phyloP scores from a whole-genome alignment of 2,797 vertebrate species.

The Synanceia verrucosa region DNA sequence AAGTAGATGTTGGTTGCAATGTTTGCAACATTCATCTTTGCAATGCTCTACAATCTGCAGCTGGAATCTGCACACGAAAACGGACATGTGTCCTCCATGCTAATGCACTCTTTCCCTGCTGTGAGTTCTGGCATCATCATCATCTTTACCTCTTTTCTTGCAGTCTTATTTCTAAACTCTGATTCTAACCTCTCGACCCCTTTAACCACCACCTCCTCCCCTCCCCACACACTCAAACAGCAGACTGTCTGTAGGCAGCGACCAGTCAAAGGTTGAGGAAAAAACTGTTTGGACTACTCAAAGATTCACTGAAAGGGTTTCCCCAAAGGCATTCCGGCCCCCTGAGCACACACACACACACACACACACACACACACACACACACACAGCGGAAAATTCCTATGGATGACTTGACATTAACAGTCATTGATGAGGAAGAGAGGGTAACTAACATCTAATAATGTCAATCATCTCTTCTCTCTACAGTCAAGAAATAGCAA shows the following conservation, averaged over 20 bases:
- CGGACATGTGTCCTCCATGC: background rate
- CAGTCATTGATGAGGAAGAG: slow-evolving; percentile 44
- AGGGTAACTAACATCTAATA: slow-evolving; percentile 12
- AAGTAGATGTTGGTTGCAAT: background rate
- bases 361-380: background rate
- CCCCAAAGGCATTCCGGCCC: slow-evolving; percentile 57
- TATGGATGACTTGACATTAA: slow-evolving; percentile 53
- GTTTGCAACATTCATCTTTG: slow-evolving; percentile 4
- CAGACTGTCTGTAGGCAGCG: slow-evolving; percentile 20
- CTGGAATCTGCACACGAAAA: background rate
- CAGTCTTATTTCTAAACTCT: background rate
- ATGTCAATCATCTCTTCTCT: slow-evolving; percentile 15
- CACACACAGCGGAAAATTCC: slow-evolving; percentile 75
- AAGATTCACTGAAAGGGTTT: slow-evolving; percentile 60
- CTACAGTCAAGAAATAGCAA: background rate
- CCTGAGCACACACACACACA: background rate
- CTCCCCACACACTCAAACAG: slow-evolving; percentile 10
- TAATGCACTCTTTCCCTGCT: background rate
- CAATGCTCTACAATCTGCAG: slow-evolving; percentile 1
- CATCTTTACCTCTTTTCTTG: slow-evolving; percentile 8
- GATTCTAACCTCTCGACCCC: slow-evolving; percentile 29
- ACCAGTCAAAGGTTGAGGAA: slow-evolving; percentile 28
- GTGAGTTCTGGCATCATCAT: background rate
- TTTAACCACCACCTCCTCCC: background rate
- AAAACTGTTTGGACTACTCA: slow-evolving; percentile 44